Conservation (phyloP, 1,140 invertebrate genomes). For the Zaprionus africanus region DNA sequence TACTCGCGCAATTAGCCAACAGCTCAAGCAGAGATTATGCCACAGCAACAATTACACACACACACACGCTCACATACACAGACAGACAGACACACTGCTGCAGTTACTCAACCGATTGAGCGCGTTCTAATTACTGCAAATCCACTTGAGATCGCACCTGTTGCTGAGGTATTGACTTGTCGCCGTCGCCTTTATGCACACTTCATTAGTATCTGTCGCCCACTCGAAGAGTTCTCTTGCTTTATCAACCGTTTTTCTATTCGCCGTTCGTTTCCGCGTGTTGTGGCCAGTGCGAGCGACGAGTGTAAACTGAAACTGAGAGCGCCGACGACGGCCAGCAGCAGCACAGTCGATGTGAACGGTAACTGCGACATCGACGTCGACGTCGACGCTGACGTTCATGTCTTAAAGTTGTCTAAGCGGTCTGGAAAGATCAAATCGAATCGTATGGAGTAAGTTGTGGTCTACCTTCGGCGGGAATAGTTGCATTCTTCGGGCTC, state of each 20-base stretch:
- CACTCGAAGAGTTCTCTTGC: slow-evolving; percentile 20
- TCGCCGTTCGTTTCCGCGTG: slow-evolving; percentile 60
- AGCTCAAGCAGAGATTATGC: slow-evolving; percentile 46
- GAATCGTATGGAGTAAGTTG: slow-evolving; percentile 29
- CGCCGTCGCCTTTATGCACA: slow-evolving; percentile 20
- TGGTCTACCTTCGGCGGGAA: slow-evolving; percentile 52
- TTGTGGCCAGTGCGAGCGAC: slow-evolving; percentile 65
- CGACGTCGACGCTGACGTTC: slow-evolving; percentile 22
- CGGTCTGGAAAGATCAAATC: slow-evolving; percentile 63
- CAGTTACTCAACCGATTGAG: slow-evolving; percentile 37
- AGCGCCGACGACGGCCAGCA: slow-evolving; percentile 55
- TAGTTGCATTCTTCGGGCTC: slow-evolving; percentile 21
- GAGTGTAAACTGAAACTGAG: slow-evolving; percentile 61
- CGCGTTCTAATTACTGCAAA: slow-evolving; percentile 40
- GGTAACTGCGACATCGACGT: slow-evolving; percentile 5
- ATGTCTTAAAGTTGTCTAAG: slow-evolving; percentile 68
- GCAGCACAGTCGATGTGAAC: slow-evolving; percentile 33
- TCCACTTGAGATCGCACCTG: slow-evolving; percentile 23
- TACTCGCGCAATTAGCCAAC: slow-evolving; percentile 76
- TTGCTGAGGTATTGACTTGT: not conserved
- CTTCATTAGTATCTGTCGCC: slow-evolving; percentile 37
- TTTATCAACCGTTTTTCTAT: slow-evolving; percentile 3
- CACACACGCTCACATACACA: slow-evolving; percentile 32
- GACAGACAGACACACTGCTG: slow-evolving; percentile 4
- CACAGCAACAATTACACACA: slow-evolving; percentile 24